Base-by-base conservation (phyloP, 2,888 invertebrate genomes). In the Dryocosmus kuriphilus region DNA sequence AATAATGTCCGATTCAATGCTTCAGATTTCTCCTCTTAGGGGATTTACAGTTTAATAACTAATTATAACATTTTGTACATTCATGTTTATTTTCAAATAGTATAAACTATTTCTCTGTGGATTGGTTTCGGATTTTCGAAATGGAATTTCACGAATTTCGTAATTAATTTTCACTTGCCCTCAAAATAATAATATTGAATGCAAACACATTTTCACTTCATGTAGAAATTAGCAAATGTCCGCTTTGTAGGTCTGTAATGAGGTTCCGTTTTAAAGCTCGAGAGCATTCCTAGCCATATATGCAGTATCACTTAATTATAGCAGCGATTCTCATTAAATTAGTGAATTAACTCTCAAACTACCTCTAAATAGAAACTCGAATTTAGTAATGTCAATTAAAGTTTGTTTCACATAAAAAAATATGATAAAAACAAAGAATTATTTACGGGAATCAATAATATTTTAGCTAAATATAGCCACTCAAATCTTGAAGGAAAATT, bases 191-290 rank as follows among this genome's bases (percentile, higher is more conserved):
- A 41, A 16, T 5, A n/a, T 51, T 22, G 3, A n/a, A n/a, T 51
- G 6, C 8, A 51, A 51, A n/a, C 1, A n/a, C 11, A 57, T 1
- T 1, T 5, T 22, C 22, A 16, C 14, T 22, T 14, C 24, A 57
- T 11, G n/a, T 16, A 14, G 9, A 57, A 22, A 57, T 14, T 1
- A 57, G 24, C 5, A 14, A 27, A 22, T 14, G 5, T 14, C 6
- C 16, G n/a, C 51, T 51, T 71, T 71, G 71, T n/a, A 30, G 19
- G 46, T 71, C 19, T 71, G 46, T 71, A 71, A 71, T 71, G 51
- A 71, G 71, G 51, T 71, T 71, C 71, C 51, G 46, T 71, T 71
- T 71, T 71, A 32, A 51, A 19, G 24, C 71, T 71, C 32, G 30
- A 51, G 27, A 9, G 24, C 4, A 11, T 24, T 32, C 19, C 2